phyloP scores from a whole-genome alignment of 2,113 vertebrate species.

The Grammomys surdaster region DNA sequence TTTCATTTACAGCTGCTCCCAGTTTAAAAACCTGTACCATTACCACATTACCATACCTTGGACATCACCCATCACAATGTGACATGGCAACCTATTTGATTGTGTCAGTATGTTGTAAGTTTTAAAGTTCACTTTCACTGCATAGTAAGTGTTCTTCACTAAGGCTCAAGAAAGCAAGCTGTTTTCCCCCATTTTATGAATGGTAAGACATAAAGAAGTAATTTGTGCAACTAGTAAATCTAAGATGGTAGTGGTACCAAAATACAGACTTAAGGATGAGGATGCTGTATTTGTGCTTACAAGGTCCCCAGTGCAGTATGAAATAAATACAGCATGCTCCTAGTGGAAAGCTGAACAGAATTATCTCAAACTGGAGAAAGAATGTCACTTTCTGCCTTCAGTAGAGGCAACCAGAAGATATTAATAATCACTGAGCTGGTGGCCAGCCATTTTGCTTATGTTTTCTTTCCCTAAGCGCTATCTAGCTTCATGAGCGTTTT shows the following conservation, averaged over 20 bases:
- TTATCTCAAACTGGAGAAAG: slow-evolving; percentile 20
- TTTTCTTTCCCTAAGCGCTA: slow-evolving; percentile 43
- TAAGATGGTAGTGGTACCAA: background rate
- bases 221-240: background rate
- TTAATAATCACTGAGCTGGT: background rate
- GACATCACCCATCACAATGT: background rate
- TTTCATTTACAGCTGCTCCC: background rate
- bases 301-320: background rate
- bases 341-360: no score
- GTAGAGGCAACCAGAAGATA: background rate
- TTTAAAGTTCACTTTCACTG: background rate
- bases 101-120: background rate
- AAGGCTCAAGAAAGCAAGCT: background rate
- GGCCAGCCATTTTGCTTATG: slow-evolving; percentile 9
- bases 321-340: background rate
- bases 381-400: background rate
- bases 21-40: background rate
- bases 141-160: background rate
- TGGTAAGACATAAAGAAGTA: background rate
- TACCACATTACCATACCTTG: background rate
- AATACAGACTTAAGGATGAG: background rate
- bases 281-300: background rate
- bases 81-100: background rate
- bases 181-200: background rate
- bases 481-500: slow-evolving; percentile 53